phyloP scores from a whole-genome alignment of 1,140 invertebrate genomes.

The Sitophilus oryzae region DNA sequence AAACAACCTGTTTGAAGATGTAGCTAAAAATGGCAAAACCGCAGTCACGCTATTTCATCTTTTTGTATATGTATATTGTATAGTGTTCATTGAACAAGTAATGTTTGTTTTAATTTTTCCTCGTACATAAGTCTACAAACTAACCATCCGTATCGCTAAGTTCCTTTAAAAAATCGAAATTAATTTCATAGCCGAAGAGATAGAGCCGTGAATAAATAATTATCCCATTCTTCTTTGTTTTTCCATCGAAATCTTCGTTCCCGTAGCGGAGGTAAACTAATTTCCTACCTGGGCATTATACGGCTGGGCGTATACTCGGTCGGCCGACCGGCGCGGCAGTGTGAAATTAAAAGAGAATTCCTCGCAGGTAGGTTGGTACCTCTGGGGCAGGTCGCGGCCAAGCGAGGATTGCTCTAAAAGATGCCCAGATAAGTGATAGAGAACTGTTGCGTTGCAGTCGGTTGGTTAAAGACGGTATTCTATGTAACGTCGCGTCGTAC shows the following conservation, averaged over 20 bases:
- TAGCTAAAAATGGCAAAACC: too few species aligned
- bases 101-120: too few species aligned
- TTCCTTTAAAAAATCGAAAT: not conserved
- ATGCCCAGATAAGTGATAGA: not conserved
- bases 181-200: not conserved
- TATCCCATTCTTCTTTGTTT: not conserved
- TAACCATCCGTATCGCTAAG: too few species aligned
- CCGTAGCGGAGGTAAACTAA: not conserved
- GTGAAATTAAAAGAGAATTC: not conserved
- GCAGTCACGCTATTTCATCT: too few species aligned
- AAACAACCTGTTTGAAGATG: too few species aligned
- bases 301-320: not conserved
- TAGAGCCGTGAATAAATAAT: not conserved
- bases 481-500: too few species aligned
- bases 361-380: too few species aligned
- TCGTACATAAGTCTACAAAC: too few species aligned
- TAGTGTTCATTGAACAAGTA: too few species aligned
- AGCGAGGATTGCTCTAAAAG: not conserved
- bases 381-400: not conserved
- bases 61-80: too few species aligned
- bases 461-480: too few species aligned
- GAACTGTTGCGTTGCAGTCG: too few species aligned
- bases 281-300: not conserved
- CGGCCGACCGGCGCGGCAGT: not conserved
- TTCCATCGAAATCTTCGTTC: not conserved